A percentile compares a stretch with the other conserved stretches of the same genome.
Conservation (phyloP, 2,797 vertebrate genomes). For the Sparidentex hasta region DNA sequence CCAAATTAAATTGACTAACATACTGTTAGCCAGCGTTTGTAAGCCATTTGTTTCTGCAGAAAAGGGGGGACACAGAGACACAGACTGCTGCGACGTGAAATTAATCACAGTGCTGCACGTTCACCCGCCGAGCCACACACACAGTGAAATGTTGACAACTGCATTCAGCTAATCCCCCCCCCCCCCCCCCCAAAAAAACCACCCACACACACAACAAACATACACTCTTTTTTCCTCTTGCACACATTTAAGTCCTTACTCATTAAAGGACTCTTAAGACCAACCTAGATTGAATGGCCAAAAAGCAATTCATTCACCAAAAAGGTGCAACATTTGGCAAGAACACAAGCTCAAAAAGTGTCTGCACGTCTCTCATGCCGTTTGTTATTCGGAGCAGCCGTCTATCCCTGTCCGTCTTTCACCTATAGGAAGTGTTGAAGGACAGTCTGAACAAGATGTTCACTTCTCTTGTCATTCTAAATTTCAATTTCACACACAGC, state of each 20-base stretch:
- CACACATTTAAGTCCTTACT: background rate
- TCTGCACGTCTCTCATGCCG: background rate
- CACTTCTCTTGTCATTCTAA: background rate
- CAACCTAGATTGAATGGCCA: background rate
- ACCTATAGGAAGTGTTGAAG: background rate
- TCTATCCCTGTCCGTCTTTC: background rate
- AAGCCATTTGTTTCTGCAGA: slow-evolving; percentile 71
- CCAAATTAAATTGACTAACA: slow-evolving; percentile 51
- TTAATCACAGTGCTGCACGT: slow-evolving; percentile 78
- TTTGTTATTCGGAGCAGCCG: background rate
- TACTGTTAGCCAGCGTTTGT: slow-evolving; percentile 56
- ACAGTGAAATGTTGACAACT: slow-evolving; percentile 62
- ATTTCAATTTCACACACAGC: background rate
- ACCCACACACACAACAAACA: slow-evolving; percentile 29
- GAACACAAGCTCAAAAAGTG: background rate
- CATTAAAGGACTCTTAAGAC: slow-evolving; percentile 1
- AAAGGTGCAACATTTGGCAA: background rate
- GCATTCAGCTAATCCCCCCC: slow-evolving; percentile 21
- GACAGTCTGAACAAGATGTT: background rate
- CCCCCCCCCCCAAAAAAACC: background rate
- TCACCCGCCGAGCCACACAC: slow-evolving; percentile 74
- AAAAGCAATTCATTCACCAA: slow-evolving; percentile 4
- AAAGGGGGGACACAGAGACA: slow-evolving; percentile 56
- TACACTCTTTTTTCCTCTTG: background rate
- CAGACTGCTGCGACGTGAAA: slow-evolving; percentile 68